Base-by-base conservation (phyloP, 2,888 invertebrate species). In the Torymus texanus region DNA sequence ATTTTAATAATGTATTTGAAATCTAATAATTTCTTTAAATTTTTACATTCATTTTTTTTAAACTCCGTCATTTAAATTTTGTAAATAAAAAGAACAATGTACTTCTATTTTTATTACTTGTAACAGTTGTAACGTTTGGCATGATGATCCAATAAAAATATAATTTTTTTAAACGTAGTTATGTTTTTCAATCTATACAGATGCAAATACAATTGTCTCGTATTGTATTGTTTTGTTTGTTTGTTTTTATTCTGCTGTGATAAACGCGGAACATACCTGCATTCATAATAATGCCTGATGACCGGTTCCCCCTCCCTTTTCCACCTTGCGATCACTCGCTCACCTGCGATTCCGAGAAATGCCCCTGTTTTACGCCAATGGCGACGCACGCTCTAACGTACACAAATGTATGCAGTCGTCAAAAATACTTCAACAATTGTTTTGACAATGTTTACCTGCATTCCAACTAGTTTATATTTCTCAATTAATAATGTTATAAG, bases 41-140 rank as follows among this genome's bases (percentile, higher is more conserved):
- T 79, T 79, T 66, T 79, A 71, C 61, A 75, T 67, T 51, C 50
- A 21, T 77, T 73, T 76, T 76, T 76, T 80, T 80, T 72, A 73
- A 73, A 68, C 14, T 59, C 58, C 13, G n/a, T 24, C 59, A 58
- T 29, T 56, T 56, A 5, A 24, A 18, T 59, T 16, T 5, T 50
- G 41, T 50, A 63, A 12, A 61, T 63, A n/a, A 71, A 12, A 71
- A 41, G 41, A 41, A 41, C 1, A 41, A 41, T 41, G 41, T 41
- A 41, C 41, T 41, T 41, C 41, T 41, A 41, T 41, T 41, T 41
- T 41, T 41, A 41, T 41, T 41, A 41, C 41, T 41, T 41, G 41
- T 41, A 41, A 41, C 41, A 41, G 8, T 41, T 41, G 41, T 41
- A 41, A 41, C 41, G 41, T 41, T 41, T 41, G 41, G 41, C 8